Percentiles rank a stretch among this genome's conserved stretches.
Evolutionary conservation across 2,888 invertebrate genomes (phyloP).

Genomic region (Drosophila monieri): DNA sequence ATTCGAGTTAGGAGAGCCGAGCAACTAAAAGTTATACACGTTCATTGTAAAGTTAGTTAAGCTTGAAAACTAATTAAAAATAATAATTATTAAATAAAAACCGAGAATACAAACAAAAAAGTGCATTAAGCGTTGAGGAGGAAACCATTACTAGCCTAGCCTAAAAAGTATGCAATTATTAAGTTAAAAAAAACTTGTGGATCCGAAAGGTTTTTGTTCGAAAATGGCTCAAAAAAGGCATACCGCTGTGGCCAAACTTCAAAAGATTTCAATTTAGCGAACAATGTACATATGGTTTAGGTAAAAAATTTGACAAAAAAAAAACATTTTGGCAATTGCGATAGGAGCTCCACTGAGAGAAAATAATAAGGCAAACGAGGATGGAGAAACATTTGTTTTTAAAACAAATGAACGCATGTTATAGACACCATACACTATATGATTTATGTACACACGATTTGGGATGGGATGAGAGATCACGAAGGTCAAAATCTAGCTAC

Average conservation of each 20-base stretch:
- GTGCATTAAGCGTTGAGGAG: slow-evolving; percentile 72
- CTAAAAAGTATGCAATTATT: slow-evolving; percentile 77
- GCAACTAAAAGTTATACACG: slow-evolving; percentile 42
- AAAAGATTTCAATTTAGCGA: slow-evolving; percentile 1
- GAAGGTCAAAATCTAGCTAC: slow-evolving; percentile 74
- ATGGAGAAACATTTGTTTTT: slow-evolving; percentile 65
- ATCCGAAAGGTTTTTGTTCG: not conserved
- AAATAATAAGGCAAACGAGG: not conserved
- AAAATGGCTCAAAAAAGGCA: slow-evolving; percentile 5
- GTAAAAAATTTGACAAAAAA: slow-evolving; percentile 1
- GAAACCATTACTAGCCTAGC: slow-evolving; percentile 69
- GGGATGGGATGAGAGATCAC: slow-evolving; percentile 32
- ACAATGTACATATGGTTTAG: slow-evolving; percentile 3
- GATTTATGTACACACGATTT: slow-evolving; percentile 18
- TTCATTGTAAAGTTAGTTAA: slow-evolving; percentile 61
- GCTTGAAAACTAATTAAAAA: slow-evolving; percentile 50
- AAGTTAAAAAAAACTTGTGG: slow-evolving; percentile 53
- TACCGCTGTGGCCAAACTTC: slow-evolving; percentile 18
- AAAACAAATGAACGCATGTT: slow-evolving; percentile 66
- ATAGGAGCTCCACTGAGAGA: not conserved
- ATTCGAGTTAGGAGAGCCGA: slow-evolving; percentile 21
- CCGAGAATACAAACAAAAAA: slow-evolving; percentile 52
- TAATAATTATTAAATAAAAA: slow-evolving; percentile 5
- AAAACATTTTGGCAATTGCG: not conserved
- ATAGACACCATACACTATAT: slow-evolving; percentile 45